Base-by-base conservation (phyloP, 2,113 vertebrate species). In the Morone chrysops region DNA sequence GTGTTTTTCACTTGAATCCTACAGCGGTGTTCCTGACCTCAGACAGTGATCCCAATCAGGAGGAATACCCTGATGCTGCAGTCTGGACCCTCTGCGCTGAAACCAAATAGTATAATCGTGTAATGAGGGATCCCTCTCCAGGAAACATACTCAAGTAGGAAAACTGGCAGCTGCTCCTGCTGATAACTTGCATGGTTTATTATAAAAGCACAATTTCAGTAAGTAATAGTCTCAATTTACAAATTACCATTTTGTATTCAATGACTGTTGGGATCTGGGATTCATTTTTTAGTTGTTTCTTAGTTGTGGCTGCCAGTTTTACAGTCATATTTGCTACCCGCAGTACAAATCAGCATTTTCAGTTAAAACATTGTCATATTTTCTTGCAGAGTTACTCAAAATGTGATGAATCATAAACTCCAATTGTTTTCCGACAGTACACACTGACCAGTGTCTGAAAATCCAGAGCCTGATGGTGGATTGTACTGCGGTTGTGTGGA, bases 41-140 rank as follows among this genome's bases (percentile, higher is more conserved):
- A 92, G 89, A 93, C 92, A 87, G 85, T 75, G 87, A 88, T 91
- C 84, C 92, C 89, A 93, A 93, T 91, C 85, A 90, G 47, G 60
- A 90, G 87, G 91, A 94, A 94, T 93, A 94, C 90, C 90, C 92
- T 93, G 89, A 92, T 93, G 86, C 92, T 88, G 93, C 94, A 93
- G 90, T 94, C 92, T 94, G 88, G 81, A 87, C 73, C 88, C 71
- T 80, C 80, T 78, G 51, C 12, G 17, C 86, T 88, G 93, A 92
- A 94, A 94, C 93, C 85, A 86, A 92, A 95, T 91, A 94, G 84
- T 84, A 91, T 94, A 92, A 94, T 91, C n/a, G 75, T 82, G 86
- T 88, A 91, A 92, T 92, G 81, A 92, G 90, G 91, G 88, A 80
- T 90, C 82, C 87, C 91, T 92, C 90, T 91, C 87, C 87, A 91